Percentiles rank a stretch among this genome's conserved stretches.
These are phyloP conservation scores for Lasioglossum villosulum DNA, from an alignment of 2,888 invertebrate genomes.

Conservation along the genomic window DNA sequence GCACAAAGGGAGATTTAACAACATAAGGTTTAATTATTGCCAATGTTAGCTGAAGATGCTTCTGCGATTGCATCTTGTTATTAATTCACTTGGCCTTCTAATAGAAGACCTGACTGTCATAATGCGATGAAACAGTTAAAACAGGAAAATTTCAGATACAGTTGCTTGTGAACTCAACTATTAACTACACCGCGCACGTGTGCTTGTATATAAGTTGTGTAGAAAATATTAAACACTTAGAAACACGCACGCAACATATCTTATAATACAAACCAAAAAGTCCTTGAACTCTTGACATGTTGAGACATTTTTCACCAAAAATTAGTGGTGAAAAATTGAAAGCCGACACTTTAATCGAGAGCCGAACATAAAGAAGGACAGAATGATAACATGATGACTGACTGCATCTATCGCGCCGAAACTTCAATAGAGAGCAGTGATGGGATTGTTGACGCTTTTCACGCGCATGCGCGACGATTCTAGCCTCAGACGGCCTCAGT, in stretches of 20 bases:
- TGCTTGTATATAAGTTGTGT: neutral
- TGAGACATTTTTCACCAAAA: neutral
- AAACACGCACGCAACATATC: neutral
- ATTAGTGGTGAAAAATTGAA: neutral
- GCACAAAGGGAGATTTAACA: slow-evolving; percentile 90
- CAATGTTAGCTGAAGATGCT: slow-evolving; percentile 88
- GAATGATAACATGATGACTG: too few relatives aligned
- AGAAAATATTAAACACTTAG: neutral
- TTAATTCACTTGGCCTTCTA: slow-evolving; percentile 22
- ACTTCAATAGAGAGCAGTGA: too few relatives aligned
- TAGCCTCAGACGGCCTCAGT: too few relatives aligned
- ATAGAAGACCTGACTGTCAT: neutral
- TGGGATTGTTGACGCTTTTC: too few relatives aligned
- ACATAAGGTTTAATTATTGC: slow-evolving; percentile 95
- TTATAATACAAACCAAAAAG: neutral
- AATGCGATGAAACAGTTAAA: neutral
- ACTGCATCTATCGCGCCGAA: too few relatives aligned
- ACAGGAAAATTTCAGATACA: neutral
- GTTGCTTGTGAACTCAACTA: neutral
- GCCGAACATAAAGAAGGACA: too few relatives aligned
- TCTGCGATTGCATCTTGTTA: slow-evolving; percentile 68
- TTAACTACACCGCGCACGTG: neutral
- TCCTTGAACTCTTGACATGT: neutral
- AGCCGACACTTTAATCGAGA: too few relatives aligned
- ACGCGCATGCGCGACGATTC: too few relatives aligned